Conservation (phyloP, 2,797 vertebrate genomes). For the Buphagus erythrorhynchus region DNA sequence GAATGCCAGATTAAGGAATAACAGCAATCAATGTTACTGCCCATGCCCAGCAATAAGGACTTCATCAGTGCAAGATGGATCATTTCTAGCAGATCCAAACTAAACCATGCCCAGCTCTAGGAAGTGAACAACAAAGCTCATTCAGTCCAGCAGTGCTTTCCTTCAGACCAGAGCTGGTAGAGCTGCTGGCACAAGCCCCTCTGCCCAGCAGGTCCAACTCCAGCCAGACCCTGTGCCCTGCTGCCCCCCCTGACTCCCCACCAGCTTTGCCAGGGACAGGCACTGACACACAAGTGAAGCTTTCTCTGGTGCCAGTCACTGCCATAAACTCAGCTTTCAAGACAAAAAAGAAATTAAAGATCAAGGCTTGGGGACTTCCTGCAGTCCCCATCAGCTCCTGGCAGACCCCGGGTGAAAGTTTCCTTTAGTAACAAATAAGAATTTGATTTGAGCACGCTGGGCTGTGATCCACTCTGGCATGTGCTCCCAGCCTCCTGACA, state of each 20-base stretch:
- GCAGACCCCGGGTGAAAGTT: background rate
- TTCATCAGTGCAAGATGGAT: background rate
- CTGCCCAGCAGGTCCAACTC: background rate
- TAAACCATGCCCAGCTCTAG: background rate
- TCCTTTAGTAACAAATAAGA: background rate
- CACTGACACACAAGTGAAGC: too few species aligned
- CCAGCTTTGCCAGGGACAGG: background rate
- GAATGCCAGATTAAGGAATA: background rate
- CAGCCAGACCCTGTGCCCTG: background rate
- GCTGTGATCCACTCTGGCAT: background rate
- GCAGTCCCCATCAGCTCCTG: background rate
- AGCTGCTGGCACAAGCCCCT: background rate
- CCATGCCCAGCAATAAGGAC: background rate
- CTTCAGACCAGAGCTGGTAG: background rate
- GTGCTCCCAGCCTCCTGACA: background rate
- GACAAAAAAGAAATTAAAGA: background rate
- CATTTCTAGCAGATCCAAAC: background rate
- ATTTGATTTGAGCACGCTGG: background rate
- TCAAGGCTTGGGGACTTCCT: background rate
- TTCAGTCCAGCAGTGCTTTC: rapidly evolving
- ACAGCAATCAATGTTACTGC: background rate
- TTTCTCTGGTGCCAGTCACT: background rate
- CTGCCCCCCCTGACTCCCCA: background rate
- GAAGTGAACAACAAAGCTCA: background rate
- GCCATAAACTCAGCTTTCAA: background rate